A percentile compares a stretch with the other conserved stretches of the same genome.
Evolutionary conservation across 37 sponge, comb jelly and placozoan genomes (phyloP).

Genomic region (Chondrilla cf. caribensis): DNA sequence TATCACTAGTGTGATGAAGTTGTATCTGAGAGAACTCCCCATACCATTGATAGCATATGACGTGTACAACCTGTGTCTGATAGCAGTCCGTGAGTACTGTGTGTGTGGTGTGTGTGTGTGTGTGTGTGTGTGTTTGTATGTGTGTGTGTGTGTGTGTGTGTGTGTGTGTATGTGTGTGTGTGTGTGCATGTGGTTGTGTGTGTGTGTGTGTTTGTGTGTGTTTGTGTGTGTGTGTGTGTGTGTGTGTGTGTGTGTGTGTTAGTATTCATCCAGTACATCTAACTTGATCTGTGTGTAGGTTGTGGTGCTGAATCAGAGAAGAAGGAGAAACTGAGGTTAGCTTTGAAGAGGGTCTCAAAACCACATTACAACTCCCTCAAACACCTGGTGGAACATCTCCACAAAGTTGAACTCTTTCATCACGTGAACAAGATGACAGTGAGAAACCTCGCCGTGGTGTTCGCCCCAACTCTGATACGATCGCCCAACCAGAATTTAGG

Average conservation of each 20-base stretch:
- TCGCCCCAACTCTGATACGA: slow-evolving; percentile 80
- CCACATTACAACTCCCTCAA: slow-evolving; percentile 86
- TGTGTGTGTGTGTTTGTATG: background rate
- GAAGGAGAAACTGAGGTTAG: slow-evolving; percentile 59
- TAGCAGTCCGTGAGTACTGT: slow-evolving; percentile 63
- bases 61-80: slow-evolving; percentile 72
- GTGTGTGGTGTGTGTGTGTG: background rate
- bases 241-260: background rate
- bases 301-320: slow-evolving; percentile 43
- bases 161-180: background rate
- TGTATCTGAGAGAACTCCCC: slow-evolving; percentile 89
- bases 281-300: slow-evolving; percentile 25
- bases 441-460: slow-evolving; percentile 86
- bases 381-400: slow-evolving; percentile 69
- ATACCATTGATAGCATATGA: slow-evolving; percentile 88
- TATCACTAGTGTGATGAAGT: slow-evolving; percentile 79
- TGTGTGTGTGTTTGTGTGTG: background rate
- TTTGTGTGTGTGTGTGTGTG: background rate
- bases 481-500: slow-evolving; percentile 42
- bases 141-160: background rate
- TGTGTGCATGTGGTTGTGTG: background rate
- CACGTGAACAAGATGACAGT: slow-evolving; percentile 71
- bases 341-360: slow-evolving; percentile 56
- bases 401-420: slow-evolving; percentile 52
- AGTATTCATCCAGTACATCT: background rate